Evolutionary conservation across 2,888 invertebrate genomes (phyloP).

Genomic region (Melipona beecheii): DNA sequence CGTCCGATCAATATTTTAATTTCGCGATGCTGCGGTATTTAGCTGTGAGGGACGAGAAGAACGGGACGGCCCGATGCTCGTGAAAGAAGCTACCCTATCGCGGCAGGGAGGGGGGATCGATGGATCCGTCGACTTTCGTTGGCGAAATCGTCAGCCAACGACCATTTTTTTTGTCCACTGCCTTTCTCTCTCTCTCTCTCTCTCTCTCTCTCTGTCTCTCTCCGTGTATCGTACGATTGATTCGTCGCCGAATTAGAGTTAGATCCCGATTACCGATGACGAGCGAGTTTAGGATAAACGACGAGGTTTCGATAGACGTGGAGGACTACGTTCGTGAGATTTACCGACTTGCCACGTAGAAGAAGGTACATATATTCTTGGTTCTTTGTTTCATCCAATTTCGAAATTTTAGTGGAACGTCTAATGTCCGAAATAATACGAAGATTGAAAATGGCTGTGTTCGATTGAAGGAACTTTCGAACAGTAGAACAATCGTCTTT

Average conservation of each 20-base stretch:
- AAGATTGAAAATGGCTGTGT: too few relatives aligned
- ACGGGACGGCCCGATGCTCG: slow-evolving; percentile 64
- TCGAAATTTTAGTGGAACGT: too few relatives aligned
- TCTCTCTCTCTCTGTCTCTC: neutral
- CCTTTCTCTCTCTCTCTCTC: neutral
- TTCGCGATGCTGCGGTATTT: slow-evolving; percentile 84
- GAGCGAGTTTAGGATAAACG: neutral
- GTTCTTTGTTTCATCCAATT: too few relatives aligned
- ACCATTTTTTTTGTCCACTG: neutral
- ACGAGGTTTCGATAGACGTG: neutral
- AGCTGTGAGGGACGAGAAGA: slow-evolving; percentile 73
- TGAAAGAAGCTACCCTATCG: slow-evolving; percentile 57
- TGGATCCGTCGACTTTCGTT: slow-evolving; percentile 43
- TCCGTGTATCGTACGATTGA: neutral
- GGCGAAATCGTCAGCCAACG: slow-evolving; percentile 39
- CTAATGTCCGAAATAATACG: too few relatives aligned
- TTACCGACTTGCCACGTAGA: too few relatives aligned
- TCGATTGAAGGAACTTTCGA: too few relatives aligned
- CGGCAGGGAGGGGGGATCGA: slow-evolving; percentile 30
- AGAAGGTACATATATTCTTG: too few relatives aligned
- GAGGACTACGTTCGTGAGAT: too few relatives aligned
- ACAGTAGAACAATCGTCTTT: too few relatives aligned
- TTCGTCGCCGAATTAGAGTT: neutral
- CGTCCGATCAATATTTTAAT: slow-evolving; percentile 84
- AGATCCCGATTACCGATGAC: neutral